These are phyloP conservation scores for Melanargia galathea DNA, from an alignment of 2,888 invertebrate genomes.

Conservation along the genomic window DNA sequence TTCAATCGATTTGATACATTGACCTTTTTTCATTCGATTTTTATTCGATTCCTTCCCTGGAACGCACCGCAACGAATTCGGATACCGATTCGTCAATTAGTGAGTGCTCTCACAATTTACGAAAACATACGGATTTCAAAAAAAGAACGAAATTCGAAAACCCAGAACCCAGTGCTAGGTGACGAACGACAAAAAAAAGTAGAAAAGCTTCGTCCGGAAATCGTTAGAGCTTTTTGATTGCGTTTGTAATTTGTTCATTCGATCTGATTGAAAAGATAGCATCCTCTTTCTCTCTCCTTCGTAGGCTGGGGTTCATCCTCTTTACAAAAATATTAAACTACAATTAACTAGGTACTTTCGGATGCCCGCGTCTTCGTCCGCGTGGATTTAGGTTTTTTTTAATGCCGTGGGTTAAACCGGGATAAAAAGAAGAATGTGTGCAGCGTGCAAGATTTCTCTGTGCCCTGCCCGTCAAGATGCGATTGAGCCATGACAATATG, in stretches of 20 bases:
- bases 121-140: conserved; percentile 68
- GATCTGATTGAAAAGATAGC: conserved; percentile 58
- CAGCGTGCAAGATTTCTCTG: no score
- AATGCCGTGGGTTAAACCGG: no score
- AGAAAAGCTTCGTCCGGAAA: conserved; percentile 58
- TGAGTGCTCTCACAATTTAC: conserved; percentile 70
- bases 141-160: conserved; percentile 36
- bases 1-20: conserved; percentile 54
- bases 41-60: conserved; percentile 41
- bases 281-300: conserved; percentile 25
- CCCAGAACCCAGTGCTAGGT: conserved; percentile 43
- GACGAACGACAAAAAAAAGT: conserved; percentile 63
- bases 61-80: conserved; percentile 47
- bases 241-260: conserved; percentile 57
- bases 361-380: no score
- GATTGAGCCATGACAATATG: no score
- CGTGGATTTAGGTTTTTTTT: no score
- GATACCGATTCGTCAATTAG: conserved; percentile 63
- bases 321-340: not conserved
- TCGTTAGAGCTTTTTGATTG: conserved; percentile 69
- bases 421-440: no score
- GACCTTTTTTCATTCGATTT: conserved; percentile 36
- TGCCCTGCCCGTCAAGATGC: no score
- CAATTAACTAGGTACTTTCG: no score
- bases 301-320: conserved; percentile 16